Percentiles rank a stretch among this genome's conserved stretches.
Evolutionary conservation across 2,797 vertebrate species (phyloP).

Genomic region (Capromys pilorides): DNA sequence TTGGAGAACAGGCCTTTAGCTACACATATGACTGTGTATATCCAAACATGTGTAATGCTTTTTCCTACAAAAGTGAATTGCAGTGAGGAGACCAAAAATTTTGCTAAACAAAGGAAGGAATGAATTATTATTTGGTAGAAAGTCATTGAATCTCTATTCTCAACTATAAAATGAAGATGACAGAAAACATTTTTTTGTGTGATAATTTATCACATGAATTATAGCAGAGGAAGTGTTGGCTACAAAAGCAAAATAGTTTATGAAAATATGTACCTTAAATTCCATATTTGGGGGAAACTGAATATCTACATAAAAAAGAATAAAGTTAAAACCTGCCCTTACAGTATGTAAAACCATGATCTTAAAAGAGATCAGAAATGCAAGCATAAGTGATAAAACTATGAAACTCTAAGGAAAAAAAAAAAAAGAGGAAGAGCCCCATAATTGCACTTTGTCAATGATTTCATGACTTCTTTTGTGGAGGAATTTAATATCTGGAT

Average conservation of each 20-base stretch:
- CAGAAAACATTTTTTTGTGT: not conserved
- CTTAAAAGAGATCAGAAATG: not conserved
- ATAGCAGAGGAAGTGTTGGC: not conserved
- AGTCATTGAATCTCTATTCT: not conserved
- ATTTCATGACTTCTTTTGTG: not conserved
- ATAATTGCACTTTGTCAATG: not conserved
- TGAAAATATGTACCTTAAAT: slow-evolving; percentile 27
- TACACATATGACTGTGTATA: not conserved
- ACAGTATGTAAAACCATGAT: not conserved
- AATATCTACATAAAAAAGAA: not conserved
- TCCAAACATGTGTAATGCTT: not conserved
- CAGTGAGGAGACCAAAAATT: not conserved
- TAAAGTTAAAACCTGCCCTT: not conserved
- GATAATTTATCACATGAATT: not conserved
- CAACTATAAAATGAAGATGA: not conserved
- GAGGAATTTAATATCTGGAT: not conserved
- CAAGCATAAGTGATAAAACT: not conserved
- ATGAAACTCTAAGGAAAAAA: not conserved
- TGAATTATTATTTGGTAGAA: not conserved
- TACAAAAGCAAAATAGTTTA: not conserved
- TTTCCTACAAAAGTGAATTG: not conserved
- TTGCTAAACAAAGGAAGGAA: not conserved
- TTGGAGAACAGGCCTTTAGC: not conserved
- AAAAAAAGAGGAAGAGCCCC: not conserved
- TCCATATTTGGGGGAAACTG: not conserved